Conservation (phyloP, 1,140 invertebrate species). For the Magallana gigas region DNA sequence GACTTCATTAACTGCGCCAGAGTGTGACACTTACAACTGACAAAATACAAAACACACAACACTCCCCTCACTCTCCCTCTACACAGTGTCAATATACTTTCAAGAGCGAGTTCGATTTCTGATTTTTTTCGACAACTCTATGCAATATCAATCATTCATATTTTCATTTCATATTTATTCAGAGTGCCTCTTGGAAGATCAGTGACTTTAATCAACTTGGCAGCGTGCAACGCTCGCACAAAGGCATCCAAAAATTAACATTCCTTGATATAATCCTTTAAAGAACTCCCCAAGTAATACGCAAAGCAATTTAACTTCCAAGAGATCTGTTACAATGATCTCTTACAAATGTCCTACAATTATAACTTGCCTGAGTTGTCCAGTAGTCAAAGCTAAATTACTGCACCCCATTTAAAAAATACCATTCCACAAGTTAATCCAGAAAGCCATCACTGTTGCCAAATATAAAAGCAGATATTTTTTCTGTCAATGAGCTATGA, state of each 20-base stretch:
- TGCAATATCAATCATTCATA: constrained; percentile 15
- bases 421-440: constrained; percentile 31
- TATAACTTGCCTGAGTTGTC: constrained; percentile 4
- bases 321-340: constrained; percentile 8
- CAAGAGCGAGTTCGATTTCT: background rate
- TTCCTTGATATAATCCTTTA: constrained; percentile 29
- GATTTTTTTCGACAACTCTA: background rate
- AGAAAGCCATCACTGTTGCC: background rate
- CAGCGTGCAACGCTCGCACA: background rate
- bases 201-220: constrained; percentile 24
- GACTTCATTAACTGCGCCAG: background rate
- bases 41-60: background rate
- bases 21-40: background rate
- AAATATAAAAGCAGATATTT: background rate
- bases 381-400: background rate
- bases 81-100: background rate
- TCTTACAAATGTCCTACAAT: constrained; percentile 34
- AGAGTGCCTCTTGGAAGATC: constrained; percentile 3
- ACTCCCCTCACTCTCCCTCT: background rate
- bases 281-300: constrained; percentile 11
- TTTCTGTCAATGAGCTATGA: background rate
- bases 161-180: constrained; percentile 19
- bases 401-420: constrained; percentile 33
- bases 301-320: constrained; percentile 27
- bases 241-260: constrained; percentile 36